These are phyloP conservation scores for Arothron firmamentum DNA, from an alignment of 2,113 vertebrate species.

Conservation along the genomic window DNA sequence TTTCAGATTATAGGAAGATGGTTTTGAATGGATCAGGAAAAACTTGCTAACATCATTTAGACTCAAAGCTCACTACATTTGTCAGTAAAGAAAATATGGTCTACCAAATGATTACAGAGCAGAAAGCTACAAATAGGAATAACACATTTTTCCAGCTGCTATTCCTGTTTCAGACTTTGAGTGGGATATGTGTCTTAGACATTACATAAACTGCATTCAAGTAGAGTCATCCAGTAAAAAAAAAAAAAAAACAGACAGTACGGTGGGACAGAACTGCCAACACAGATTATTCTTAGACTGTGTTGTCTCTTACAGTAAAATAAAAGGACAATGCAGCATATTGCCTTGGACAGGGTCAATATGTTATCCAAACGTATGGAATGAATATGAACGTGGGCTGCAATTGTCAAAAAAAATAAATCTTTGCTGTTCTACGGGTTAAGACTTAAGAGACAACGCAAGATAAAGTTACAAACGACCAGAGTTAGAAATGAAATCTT, in stretches of 20 bases:
- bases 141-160: slow-evolving; percentile 43
- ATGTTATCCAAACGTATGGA: neutral
- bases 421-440: neutral
- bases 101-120: slow-evolving; percentile 22
- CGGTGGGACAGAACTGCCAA: slow-evolving; percentile 19
- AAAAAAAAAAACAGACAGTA: slow-evolving; percentile 28
- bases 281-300: slow-evolving; percentile 18
- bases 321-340: slow-evolving; percentile 29
- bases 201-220: slow-evolving; percentile 41
- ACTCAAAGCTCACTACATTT: slow-evolving; percentile 17
- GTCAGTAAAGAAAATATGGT: slow-evolving; percentile 18
- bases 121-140: slow-evolving; percentile 31
- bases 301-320: slow-evolving; percentile 13
- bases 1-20: slow-evolving; percentile 15
- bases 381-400: neutral
- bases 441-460: too few species aligned
- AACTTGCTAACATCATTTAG: slow-evolving; percentile 14
- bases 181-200: slow-evolving; percentile 34
- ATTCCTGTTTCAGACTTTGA: slow-evolving; percentile 34
- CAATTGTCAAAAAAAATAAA: neutral
- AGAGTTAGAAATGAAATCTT: neutral
- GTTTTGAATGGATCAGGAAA: slow-evolving; percentile 11
- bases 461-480: slow-evolving; percentile 3
- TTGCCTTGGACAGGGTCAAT: slow-evolving; percentile 1
- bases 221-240: slow-evolving; percentile 9